Evolutionary conservation across 2,797 vertebrate species (phyloP).

Genomic region (Coreius guichenoti): DNA sequence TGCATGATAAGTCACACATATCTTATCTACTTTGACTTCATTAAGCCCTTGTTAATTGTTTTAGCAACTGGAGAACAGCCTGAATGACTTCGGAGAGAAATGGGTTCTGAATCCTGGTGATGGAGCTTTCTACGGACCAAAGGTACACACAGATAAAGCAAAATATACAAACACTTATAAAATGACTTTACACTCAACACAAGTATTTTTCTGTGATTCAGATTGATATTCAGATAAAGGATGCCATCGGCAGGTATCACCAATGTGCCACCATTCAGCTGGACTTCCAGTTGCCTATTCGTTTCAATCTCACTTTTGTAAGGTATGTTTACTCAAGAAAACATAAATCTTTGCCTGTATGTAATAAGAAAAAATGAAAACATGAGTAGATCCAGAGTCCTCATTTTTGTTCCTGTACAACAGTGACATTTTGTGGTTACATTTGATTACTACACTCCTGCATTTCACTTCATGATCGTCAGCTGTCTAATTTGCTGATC

Average conservation of each 20-base stretch:
- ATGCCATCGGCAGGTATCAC: constrained; percentile 96
- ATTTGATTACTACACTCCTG: constrained; percentile 17
- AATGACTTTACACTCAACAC: neutral
- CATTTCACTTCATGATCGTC: neutral
- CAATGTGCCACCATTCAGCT: constrained; percentile 98
- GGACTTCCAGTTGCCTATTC: constrained; percentile 95
- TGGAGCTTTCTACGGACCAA: constrained; percentile 98
- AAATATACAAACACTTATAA: neutral
- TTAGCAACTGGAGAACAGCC: constrained; percentile 97
- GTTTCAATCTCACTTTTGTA: constrained; percentile 94
- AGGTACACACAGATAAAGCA: constrained; percentile 78
- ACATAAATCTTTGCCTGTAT: neutral
- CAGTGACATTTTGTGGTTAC: constrained; percentile 55
- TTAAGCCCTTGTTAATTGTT: constrained; percentile 34
- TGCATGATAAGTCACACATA: neutral
- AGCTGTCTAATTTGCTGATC: neutral
- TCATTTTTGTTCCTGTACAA: neutral
- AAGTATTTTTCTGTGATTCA: constrained; percentile 61
- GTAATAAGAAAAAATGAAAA: neutral
- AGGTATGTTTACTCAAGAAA: constrained; percentile 76
- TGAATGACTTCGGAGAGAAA: constrained; percentile 94
- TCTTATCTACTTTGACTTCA: neutral
- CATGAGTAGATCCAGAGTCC: no score
- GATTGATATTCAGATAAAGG: constrained; percentile 99
- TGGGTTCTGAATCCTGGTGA: constrained; percentile 97